Evolutionary conservation across 2,888 invertebrate species (phyloP), one percentile per base, ranked within the genome.

Genomic region (Venustoraphidia nigricollis): DNA sequence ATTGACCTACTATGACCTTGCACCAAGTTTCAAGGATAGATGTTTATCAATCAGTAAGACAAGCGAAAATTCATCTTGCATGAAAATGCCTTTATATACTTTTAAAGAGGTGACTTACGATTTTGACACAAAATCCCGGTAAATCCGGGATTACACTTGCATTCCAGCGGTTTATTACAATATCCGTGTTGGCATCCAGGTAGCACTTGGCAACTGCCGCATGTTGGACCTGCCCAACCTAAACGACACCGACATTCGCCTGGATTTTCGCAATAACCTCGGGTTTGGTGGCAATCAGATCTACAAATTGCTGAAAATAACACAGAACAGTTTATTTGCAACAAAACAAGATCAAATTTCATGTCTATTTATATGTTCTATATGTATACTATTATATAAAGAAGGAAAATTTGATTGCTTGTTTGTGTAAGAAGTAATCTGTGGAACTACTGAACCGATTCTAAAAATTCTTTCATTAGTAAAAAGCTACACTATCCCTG

Each of bases 151-250:
- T 81, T 69, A 63, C 95, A 95, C 62, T 83, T 83, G 69, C 95
- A 95, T 65, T 94, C 89, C 37, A 91, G 74, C 4, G 93, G 91
- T 62, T 88, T 84, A 55, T 82, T 80, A 65, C 94, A 95, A 60
- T 80, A 86, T 9, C 95, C 94, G 60, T 91, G 86, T 58, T 83
- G 81, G 66, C 94, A 95, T 54, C 92, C 92, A 0, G 94, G 93
- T 58, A 93, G 70, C 3, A 85, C 80, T 61, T 90, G 83, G 64
- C 93, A 94, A 53, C 88, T 79, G 56, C 83, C 79, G 65, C 95
- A 95, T 10, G 79, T 82, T 41, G 79, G 76, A 1, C 94, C 94
- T 8, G 85, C 75, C 90, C 91, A 95, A 47, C 94, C 94, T n/a
- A 89, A 67, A 42, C 87, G 79, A 64, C 94, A 94, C 57, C 87